Conservation (phyloP, 2,113 vertebrate genomes). For the Nymphicus hollandicus region DNA sequence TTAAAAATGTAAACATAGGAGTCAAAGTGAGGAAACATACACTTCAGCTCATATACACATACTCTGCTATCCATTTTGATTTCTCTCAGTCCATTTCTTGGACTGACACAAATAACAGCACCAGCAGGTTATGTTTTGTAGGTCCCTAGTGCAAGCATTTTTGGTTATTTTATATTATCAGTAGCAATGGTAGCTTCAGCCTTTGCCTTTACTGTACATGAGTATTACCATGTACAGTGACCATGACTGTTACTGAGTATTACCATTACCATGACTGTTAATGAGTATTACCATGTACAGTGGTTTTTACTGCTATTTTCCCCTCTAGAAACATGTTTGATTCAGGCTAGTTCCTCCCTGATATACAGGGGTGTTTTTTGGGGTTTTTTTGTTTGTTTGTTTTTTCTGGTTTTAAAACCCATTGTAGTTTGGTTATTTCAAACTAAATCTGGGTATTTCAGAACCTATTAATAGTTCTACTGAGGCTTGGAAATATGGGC, state of each 20-base stretch:
- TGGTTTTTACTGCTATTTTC: neutral
- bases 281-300: neutral
- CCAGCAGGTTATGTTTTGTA: neutral
- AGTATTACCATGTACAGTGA: neutral
- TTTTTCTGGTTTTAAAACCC: neutral
- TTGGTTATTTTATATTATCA: neutral
- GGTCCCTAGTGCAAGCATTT: neutral
- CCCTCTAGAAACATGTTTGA: neutral
- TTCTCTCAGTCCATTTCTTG: neutral
- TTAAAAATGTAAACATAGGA: conserved; percentile 24
- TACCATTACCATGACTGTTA: no score
- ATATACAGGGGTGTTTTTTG: neutral
- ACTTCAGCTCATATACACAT: neutral
- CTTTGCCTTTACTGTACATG: neutral
- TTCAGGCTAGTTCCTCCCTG: neutral
- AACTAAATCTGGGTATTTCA: neutral
- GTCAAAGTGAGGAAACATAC: conserved; percentile 22
- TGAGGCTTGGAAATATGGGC: neutral
- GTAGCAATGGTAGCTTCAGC: neutral
- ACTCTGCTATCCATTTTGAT: neutral
- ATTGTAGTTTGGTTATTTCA: neutral
- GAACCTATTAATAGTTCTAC: neutral
- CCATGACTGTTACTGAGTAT: no score
- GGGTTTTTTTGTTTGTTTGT: neutral
- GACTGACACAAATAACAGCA: neutral